phyloP scores from a whole-genome alignment of 2,113 vertebrate species.

The Chlorodrepanis virens region DNA sequence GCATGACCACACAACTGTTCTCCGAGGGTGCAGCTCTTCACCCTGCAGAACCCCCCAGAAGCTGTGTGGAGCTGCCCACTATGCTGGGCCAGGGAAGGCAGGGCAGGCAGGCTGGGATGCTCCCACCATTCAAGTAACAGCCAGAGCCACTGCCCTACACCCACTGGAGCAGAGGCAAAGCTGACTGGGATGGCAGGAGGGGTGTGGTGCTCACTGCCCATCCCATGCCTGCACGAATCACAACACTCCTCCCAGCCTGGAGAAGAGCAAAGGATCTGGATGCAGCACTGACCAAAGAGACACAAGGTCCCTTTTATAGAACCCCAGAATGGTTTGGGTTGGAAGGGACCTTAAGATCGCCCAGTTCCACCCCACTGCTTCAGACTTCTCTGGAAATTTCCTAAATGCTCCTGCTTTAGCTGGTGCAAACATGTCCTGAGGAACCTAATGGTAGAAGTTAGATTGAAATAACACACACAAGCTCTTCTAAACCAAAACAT shows the following conservation, averaged over 20 bases:
- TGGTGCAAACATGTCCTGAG: neutral
- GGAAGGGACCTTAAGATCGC: neutral
- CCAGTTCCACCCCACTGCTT: neutral
- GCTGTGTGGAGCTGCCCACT: rapidly evolving
- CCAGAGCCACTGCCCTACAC: neutral
- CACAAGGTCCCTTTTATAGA: neutral
- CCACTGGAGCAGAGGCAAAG: neutral
- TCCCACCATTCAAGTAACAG: rapidly evolving
- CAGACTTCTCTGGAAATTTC: neutral
- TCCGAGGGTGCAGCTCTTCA: rapidly evolving
- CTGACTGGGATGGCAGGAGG: neutral
- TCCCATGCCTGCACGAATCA: rapidly evolving
- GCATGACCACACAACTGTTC: rapidly evolving
- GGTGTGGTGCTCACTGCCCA: neutral
- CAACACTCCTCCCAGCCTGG: rapidly evolving
- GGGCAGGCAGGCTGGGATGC: neutral
- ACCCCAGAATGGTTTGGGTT: neutral
- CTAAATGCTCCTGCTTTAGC: neutral
- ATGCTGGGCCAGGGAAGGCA: rapidly evolving
- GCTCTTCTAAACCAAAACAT: neutral
- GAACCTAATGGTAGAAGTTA: neutral
- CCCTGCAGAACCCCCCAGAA: rapidly evolving
- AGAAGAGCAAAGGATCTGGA: neutral
- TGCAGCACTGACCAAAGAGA: neutral
- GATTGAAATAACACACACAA: neutral